Conservation (phyloP, 2,888 invertebrate genomes). For the Sphaeridia pumilis region DNA sequence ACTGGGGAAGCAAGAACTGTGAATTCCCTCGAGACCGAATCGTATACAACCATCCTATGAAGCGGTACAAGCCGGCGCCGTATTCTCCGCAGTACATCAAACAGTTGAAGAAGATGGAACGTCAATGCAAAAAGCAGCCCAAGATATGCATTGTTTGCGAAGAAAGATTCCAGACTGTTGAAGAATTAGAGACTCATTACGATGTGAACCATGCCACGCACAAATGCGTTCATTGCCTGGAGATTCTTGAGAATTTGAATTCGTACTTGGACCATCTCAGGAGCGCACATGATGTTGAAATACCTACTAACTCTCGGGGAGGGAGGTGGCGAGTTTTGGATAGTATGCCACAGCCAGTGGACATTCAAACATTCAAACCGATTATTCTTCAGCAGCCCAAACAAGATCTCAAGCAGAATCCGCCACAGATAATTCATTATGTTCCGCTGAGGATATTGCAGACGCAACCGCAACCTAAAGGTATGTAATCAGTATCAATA, state of each 20-base stretch:
- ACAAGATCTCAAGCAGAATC: too few species aligned
- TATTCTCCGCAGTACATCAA: conserved; percentile 20
- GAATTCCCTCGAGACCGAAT: conserved; percentile 20
- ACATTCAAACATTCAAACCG: too few species aligned
- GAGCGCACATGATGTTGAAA: conserved; percentile 6
- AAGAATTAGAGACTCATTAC: conserved; percentile 9
- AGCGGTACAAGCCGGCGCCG: conserved; percentile 27
- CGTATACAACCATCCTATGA: conserved; percentile 26
- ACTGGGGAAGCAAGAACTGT: conserved; percentile 5
- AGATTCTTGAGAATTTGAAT: conserved; percentile 4
- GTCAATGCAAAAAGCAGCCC: conserved; percentile 13
- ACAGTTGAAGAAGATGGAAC: conserved; percentile 15
- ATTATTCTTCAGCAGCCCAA: too few species aligned
- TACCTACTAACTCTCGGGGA: conserved; percentile 9
- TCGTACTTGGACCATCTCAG: conserved; percentile 8
- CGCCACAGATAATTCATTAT: too few species aligned
- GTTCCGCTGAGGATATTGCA: too few species aligned
- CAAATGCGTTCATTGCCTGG: conserved; percentile 7
- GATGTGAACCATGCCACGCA: conserved; percentile 11
- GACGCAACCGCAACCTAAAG: too few species aligned
- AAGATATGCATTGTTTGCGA: conserved; percentile 27
- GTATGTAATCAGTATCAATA: too few species aligned
- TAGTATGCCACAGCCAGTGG: too few species aligned
- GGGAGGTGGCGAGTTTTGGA: conserved; percentile 12
- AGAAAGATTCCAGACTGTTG: conserved; percentile 17